Conservation (phyloP, 2,888 invertebrate species). For the Torymus tubicola region DNA sequence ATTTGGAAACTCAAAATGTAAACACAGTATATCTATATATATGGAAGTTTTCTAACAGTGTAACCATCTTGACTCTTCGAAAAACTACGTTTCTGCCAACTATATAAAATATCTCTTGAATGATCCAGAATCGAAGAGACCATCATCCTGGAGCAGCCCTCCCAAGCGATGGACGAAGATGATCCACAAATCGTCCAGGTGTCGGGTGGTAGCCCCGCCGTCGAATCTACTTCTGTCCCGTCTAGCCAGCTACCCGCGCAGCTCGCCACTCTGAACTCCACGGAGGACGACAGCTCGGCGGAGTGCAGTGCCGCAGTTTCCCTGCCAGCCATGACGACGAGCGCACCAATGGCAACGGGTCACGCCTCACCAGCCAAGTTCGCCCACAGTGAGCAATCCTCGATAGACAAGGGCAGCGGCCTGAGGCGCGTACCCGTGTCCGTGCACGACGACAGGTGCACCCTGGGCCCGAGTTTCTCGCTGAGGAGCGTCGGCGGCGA, state of each 20-base stretch:
- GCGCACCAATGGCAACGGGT: constrained; percentile 60
- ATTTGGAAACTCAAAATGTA: too few relatives aligned
- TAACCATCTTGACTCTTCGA: too few relatives aligned
- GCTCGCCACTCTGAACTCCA: constrained; percentile 55
- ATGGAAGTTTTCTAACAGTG: too few relatives aligned
- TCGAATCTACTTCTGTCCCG: constrained; percentile 60
- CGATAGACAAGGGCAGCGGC: constrained; percentile 54
- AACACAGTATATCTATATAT: too few relatives aligned
- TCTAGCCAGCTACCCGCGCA: background rate
- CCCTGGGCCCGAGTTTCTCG: constrained; percentile 26
- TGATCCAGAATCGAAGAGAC: constrained; percentile 81
- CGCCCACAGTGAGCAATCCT: constrained; percentile 58
- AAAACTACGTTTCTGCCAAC: background rate
- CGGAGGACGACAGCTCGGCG: constrained; percentile 69
- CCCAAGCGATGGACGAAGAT: constrained; percentile 49
- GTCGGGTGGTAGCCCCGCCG: background rate
- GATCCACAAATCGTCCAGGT: constrained; percentile 19
- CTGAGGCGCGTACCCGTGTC: constrained; percentile 69
- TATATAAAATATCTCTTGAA: background rate
- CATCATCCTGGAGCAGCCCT: constrained; percentile 76
- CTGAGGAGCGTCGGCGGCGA: constrained; percentile 4
- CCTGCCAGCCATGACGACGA: constrained; percentile 61
- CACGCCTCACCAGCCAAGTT: constrained; percentile 59
- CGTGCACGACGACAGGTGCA: constrained; percentile 67
- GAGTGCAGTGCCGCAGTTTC: constrained; percentile 63